These are phyloP conservation scores for Hydractinia echinata DNA, from an alignment of 30 jellyfish, hydroid and myxozoan genomes.

Conservation along the genomic window DNA sequence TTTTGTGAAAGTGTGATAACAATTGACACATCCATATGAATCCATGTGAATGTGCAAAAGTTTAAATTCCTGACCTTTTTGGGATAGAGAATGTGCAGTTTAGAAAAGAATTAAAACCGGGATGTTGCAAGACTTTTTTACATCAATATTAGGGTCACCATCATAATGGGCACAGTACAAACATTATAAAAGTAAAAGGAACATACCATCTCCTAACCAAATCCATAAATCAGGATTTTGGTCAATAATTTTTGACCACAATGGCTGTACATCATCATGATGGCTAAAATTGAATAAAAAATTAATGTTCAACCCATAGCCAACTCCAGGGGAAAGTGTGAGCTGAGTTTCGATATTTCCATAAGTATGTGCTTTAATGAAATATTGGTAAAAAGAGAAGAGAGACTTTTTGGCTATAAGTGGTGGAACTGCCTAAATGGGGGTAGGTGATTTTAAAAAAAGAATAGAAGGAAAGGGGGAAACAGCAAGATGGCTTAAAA, in stretches of 20 bases:
- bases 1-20: too few relatives aligned
- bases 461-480: not conserved
- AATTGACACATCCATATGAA: too few relatives aligned
- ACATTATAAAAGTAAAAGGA: not conserved
- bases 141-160: too few relatives aligned
- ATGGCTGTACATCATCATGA: constrained; percentile 59
- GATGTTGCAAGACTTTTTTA: too few relatives aligned
- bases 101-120: too few relatives aligned
- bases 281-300: constrained; percentile 36
- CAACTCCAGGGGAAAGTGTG: not conserved
- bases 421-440: not conserved
- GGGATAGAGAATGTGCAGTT: too few relatives aligned
- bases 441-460: not conserved
- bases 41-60: too few relatives aligned
- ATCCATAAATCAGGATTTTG: constrained; percentile 89
- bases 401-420: not conserved
- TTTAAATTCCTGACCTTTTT: too few relatives aligned
- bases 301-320: not conserved
- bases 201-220: constrained; percentile 97
- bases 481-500: not conserved
- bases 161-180: not conserved
- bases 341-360: not conserved
- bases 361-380: not conserved
- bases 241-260: constrained; percentile 48
- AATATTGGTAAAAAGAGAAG: not conserved